Conservation (phyloP, 2,113 vertebrate genomes). For the Seriola dumerili region DNA sequence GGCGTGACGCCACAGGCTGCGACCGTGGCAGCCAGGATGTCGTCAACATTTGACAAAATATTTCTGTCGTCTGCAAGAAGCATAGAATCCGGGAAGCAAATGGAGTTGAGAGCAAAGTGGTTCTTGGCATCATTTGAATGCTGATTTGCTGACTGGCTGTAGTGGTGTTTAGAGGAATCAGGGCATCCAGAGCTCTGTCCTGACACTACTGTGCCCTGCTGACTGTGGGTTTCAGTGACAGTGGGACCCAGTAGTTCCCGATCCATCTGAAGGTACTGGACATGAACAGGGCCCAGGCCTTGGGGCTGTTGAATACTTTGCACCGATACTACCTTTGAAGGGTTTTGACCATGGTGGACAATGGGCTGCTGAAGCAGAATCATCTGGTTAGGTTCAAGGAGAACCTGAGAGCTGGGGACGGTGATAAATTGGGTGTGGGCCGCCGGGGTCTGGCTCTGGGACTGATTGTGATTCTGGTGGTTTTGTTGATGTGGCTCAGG, state of each 20-base stretch:
- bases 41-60: conserved; percentile 97
- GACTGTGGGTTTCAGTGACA: conserved; percentile 85
- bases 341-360: conserved; percentile 86
- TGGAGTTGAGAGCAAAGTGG: conserved; percentile 94
- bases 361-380: conserved; percentile 92
- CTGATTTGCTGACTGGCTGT: conserved; percentile 87
- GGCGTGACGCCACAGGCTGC: conserved; percentile 94
- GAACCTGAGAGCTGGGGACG: conserved; percentile 90
- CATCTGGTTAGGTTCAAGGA: conserved; percentile 92
- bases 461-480: conserved; percentile 83
- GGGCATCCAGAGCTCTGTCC: conserved; percentile 87
- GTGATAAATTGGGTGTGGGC: conserved; percentile 89
- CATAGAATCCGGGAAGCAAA: conserved; percentile 97
- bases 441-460: conserved; percentile 84
- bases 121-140: conserved; percentile 90
- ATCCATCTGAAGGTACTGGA: conserved; percentile 93
- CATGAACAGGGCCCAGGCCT: conserved; percentile 64
- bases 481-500: conserved; percentile 87
- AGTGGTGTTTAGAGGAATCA: conserved; percentile 91
- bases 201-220: conserved; percentile 84
- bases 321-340: conserved; percentile 84
- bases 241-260: conserved; percentile 88
- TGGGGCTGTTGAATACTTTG: conserved; percentile 85
- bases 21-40: conserved; percentile 96
- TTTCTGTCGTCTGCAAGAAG: conserved; percentile 94